A percentile compares a stretch with the other conserved stretches of the same genome.
Conservation (phyloP, 2,797 vertebrate species). For the Tapirus indicus region DNA sequence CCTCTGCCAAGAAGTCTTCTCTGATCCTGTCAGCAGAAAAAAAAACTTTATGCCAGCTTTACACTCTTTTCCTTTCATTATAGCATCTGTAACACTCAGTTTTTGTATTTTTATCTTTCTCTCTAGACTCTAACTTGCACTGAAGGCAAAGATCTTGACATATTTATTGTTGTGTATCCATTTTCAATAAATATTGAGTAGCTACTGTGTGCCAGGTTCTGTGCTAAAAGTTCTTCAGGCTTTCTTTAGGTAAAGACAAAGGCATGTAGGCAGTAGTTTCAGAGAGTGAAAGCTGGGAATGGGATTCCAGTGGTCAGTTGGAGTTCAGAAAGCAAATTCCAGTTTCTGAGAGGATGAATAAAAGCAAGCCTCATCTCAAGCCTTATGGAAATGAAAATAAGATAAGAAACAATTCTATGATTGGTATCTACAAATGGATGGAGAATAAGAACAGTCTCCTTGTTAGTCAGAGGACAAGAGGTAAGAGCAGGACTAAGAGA, state of each 20-base stretch:
- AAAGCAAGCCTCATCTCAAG: not conserved
- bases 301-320: not conserved
- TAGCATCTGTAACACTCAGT: not conserved
- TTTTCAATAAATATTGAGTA: not conserved
- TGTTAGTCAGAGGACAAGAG: not conserved
- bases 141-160: not conserved
- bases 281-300: not conserved
- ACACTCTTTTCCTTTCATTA: not conserved
- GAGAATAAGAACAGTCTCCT: not conserved
- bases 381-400: not conserved
- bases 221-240: not conserved
- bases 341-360: not conserved
- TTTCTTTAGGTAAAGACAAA: slow-evolving; percentile 12
- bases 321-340: not conserved
- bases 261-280: not conserved
- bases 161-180: not conserved
- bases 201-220: not conserved
- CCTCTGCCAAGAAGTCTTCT: not conserved
- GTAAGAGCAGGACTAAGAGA: not conserved
- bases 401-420: not conserved
- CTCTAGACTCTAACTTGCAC: not conserved
- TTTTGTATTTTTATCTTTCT: not conserved
- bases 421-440: not conserved
- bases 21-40: not conserved
- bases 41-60: not conserved